Evolutionary conservation across 2,888 invertebrate species (phyloP).

Genomic region (Hypomecis punctinalis): DNA sequence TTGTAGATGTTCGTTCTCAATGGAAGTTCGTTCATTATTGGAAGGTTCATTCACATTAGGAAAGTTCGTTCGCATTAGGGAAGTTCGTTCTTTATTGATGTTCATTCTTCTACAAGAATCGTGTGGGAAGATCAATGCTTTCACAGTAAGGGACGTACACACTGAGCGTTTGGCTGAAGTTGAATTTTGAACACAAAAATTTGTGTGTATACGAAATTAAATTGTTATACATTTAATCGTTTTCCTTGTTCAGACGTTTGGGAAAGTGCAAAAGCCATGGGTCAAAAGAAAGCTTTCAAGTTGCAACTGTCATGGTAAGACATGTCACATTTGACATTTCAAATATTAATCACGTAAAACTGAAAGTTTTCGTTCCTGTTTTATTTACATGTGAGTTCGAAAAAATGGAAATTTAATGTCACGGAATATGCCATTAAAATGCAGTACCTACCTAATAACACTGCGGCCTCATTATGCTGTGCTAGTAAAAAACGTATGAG

Average conservation of each 20-base stretch:
- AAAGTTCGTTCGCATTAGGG: slow-evolving; percentile 42
- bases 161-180: slow-evolving; percentile 47
- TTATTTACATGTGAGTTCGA: not conserved
- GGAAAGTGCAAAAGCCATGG: slow-evolving; percentile 69
- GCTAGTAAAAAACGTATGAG: slow-evolving; percentile 1
- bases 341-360: not conserved
- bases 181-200: slow-evolving; percentile 43
- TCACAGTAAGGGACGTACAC: slow-evolving; percentile 59
- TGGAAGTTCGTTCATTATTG: slow-evolving; percentile 41
- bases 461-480: not conserved
- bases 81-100: slow-evolving; percentile 39
- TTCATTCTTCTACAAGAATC: slow-evolving; percentile 19
- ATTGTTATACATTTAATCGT: slow-evolving; percentile 69
- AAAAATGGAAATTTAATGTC: too few relatives aligned
- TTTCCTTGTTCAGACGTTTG: slow-evolving; percentile 57
- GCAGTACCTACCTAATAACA: not conserved
- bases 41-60: slow-evolving; percentile 27
- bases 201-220: slow-evolving; percentile 77
- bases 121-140: slow-evolving; percentile 31
- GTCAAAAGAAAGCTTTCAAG: slow-evolving; percentile 29
- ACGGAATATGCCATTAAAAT: too few relatives aligned
- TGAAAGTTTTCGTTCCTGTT: not conserved
- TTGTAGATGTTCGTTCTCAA: slow-evolving; percentile 58
- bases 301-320: not conserved
- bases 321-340: not conserved